Evolutionary conservation across 2,888 invertebrate genomes (phyloP).

Genomic region (Diarsia brunnea): DNA sequence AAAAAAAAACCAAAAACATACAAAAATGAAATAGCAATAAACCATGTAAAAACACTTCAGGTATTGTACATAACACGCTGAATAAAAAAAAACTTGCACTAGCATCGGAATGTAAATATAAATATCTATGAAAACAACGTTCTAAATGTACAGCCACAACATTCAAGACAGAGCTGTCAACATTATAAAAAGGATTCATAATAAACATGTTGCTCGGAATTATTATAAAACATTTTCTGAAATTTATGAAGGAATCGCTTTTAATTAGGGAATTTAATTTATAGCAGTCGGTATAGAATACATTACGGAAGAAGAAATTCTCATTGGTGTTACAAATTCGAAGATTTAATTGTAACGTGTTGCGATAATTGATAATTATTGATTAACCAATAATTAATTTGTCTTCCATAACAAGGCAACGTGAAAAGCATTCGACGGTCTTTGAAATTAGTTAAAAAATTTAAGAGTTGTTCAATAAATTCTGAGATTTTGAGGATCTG

Average conservation of each 20-base stretch:
- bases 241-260: neutral
- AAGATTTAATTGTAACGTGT: neutral
- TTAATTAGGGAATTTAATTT: constrained; percentile 6
- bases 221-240: constrained; percentile 20
- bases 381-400: neutral
- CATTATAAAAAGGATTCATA: constrained; percentile 28
- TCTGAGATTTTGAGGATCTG: neutral
- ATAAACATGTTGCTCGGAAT: constrained; percentile 35
- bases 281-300: neutral
- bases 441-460: neutral
- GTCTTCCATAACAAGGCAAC: neutral
- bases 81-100: constrained; percentile 22
- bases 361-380: neutral
- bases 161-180: constrained; percentile 38
- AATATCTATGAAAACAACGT: constrained; percentile 48
- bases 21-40: constrained; percentile 2
- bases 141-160: constrained; percentile 41
- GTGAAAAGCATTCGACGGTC: neutral
- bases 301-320: neutral
- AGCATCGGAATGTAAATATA: constrained; percentile 33
- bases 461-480: neutral
- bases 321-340: neutral
- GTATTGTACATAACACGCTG: constrained; percentile 28
- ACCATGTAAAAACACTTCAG: constrained; percentile 20
- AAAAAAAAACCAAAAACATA: constrained; percentile 1